Evolutionary conservation across 2,888 invertebrate genomes (phyloP), one percentile per base, ranked within the genome.

Genomic region (Eupithecia vulgata): DNA sequence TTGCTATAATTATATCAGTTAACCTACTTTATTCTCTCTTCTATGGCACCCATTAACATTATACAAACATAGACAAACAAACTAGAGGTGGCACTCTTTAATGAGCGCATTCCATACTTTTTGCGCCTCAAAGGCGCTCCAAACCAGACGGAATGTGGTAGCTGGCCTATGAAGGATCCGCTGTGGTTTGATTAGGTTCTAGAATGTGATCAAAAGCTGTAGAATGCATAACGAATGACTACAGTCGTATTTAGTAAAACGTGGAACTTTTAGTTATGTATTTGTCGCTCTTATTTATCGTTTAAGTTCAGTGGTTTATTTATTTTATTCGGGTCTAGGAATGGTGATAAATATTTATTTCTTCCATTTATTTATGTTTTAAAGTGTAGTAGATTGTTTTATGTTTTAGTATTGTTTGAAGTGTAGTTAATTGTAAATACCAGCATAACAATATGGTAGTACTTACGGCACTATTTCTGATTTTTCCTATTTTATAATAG

Each of bases 11-110:
- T 17, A 5, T 15, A 17, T 42, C 1, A 42, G 57, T 57, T 25
- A 57, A 13, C 57, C 25, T 57, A 57, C 57, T 12, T 25, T 25
- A 12, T 57, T 6, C 5, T 57, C 57, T 37, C 15, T 35, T 62
- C 68, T 57, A 25, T 35, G 42, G 57, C 25, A n/a, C 35, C 30
- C 21, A 68, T 66, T 62, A 65, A 34, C n/a, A 65, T 62, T 65
- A 5, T 37, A 62, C 35, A 62, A 62, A 52, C 30, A 65, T n/a
- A 48, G 7, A 67, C 40, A 25, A 68, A 62, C 64, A 70, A 42
- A 45, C 59, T 37, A 52, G 67, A 73, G 76, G 76, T 76, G 73
- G 71, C 65, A 65, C 69, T 71, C 59, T 69, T 59, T 72, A 76
- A 76, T 76, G 65, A 67, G 73, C 48, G 73, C 30, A 59, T 72